Percentiles rank a stretch among this genome's conserved stretches.
phyloP scores from a whole-genome alignment of 2,888 invertebrate genomes.

The Phyllotreta striolata region DNA sequence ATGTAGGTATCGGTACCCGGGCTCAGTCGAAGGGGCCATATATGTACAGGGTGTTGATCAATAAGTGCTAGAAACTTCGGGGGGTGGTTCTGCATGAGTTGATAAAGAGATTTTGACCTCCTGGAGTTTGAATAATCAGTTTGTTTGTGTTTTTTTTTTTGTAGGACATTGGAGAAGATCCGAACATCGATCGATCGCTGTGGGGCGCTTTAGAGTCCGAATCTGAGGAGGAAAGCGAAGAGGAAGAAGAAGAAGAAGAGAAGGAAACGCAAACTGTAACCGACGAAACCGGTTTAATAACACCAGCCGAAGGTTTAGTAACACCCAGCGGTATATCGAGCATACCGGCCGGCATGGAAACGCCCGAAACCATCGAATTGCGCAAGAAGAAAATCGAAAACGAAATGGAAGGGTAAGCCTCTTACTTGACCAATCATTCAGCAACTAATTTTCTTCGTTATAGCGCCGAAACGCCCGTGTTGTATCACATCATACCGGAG shows the following conservation, averaged over 20 bases:
- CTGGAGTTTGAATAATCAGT: no score
- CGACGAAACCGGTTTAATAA: slow-evolving; percentile 86
- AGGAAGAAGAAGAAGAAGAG: slow-evolving; percentile 74
- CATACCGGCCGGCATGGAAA: slow-evolving; percentile 95
- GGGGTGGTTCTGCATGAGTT: no score
- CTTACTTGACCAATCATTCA: no score
- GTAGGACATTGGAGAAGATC: slow-evolving; percentile 75
- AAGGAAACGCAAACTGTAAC: slow-evolving; percentile 67
- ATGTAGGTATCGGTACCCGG: slow-evolving; percentile 64
- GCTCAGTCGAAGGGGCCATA: not conserved
- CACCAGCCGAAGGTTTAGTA: slow-evolving; percentile 91
- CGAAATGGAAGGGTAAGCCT: slow-evolving; percentile 87
- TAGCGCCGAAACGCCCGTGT: slow-evolving; percentile 90
- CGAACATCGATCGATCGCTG: slow-evolving; percentile 89
- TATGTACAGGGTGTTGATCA: no score
- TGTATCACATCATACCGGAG: slow-evolving; percentile 96
- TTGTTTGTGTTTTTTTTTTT: no score
- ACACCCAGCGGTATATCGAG: slow-evolving; percentile 94
- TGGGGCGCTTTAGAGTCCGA: slow-evolving; percentile 99
- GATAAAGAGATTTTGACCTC: no score
- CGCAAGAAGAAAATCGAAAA: slow-evolving; percentile 96
- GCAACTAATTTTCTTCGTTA: not conserved
- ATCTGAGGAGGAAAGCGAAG: slow-evolving; percentile 77
- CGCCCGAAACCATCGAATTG: slow-evolving; percentile 97
- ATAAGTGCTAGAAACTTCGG: no score